Conservation (phyloP, 2,113 vertebrate genomes). For the Colistium nudipinnis region DNA sequence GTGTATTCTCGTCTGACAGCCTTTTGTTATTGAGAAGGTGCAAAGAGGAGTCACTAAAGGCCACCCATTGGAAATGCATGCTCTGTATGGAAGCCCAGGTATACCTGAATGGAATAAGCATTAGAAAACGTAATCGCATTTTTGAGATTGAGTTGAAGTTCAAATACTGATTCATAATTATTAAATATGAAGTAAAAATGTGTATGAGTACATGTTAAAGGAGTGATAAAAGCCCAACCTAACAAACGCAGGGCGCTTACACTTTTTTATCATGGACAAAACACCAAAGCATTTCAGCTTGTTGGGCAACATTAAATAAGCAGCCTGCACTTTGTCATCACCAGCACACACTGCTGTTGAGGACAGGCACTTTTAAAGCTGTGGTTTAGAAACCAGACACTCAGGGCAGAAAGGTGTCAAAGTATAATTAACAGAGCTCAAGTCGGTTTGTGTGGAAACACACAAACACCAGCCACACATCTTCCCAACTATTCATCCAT, state of each 20-base stretch:
- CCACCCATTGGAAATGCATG: not conserved
- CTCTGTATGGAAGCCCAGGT: not conserved
- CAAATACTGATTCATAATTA: too few species aligned
- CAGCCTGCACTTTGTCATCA: slow-evolving; percentile 30
- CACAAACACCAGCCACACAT: not conserved
- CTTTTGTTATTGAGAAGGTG: slow-evolving; percentile 22
- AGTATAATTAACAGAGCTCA: slow-evolving; percentile 44
- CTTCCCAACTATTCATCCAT: slow-evolving; percentile 8
- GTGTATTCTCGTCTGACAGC: slow-evolving; percentile 70
- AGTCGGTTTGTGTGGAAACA: not conserved
- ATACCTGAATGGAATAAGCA: not conserved
- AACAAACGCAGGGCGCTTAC: too few species aligned
- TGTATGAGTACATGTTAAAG: too few species aligned
- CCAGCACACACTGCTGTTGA: slow-evolving; percentile 23
- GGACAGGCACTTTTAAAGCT: slow-evolving; percentile 24
- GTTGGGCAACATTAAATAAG: slow-evolving; percentile 43
- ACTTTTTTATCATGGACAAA: too few species aligned
- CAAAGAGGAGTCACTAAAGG: not conserved
- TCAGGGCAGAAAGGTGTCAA: slow-evolving; percentile 14
- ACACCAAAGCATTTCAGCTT: slow-evolving; percentile 4
- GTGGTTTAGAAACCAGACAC: slow-evolving; percentile 31
- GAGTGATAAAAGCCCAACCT: too few species aligned
- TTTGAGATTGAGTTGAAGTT: not conserved
- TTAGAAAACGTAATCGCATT: not conserved
- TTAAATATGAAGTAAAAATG: too few species aligned